Base-by-base conservation (phyloP, 2,888 invertebrate species). In the Timema podura region DNA sequence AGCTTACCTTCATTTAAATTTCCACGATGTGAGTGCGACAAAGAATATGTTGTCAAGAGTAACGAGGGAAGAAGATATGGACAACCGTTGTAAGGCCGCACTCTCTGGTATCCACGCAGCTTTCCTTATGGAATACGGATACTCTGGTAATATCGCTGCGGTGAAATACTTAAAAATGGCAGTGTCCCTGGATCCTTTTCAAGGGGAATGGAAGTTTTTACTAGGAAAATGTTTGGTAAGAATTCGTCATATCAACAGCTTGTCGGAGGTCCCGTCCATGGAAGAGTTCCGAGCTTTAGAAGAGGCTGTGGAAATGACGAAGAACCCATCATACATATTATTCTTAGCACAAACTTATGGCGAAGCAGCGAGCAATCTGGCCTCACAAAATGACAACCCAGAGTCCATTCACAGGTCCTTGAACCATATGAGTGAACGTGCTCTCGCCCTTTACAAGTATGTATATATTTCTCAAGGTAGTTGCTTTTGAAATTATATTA, bases 271-370 rank as follows among this genome's bases (percentile, higher is more conserved):
- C 8, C 71, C 71, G 13, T 11, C 45, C 8, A n/a, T 47, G 30
- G 7, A 15, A n/a, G 71, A 71, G 30, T 45, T 71, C 5, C 61
- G 51, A 64, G 51, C 71, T 8, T 16, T 71, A n/a, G 71, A 71
- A 48, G 30, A 67, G 1, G 69, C 71, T 9, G 67, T 67, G 5
- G 30, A 64, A 49, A 30, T 69, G n/a, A 30, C 69, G 15, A 67
- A 54, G 30, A 61, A 64, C 47, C 48, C 67, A n/a, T 67, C 69
- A 11, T 67, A 51, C n/a, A 61, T 71, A 5, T 61, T 71, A 9
- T 69, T 71, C 48, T 48, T 71, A n/a, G 71, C 71, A 54, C 67
- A 71, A 44, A 48, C 61, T 10, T 71, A 71, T 48, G 47, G 69
- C 5, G 71, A 71, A 51, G 64, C 69, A 44, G 64, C 71, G 46